phyloP scores from a whole-genome alignment of 2,888 invertebrate genomes.

The Argyresthia goedartella region DNA sequence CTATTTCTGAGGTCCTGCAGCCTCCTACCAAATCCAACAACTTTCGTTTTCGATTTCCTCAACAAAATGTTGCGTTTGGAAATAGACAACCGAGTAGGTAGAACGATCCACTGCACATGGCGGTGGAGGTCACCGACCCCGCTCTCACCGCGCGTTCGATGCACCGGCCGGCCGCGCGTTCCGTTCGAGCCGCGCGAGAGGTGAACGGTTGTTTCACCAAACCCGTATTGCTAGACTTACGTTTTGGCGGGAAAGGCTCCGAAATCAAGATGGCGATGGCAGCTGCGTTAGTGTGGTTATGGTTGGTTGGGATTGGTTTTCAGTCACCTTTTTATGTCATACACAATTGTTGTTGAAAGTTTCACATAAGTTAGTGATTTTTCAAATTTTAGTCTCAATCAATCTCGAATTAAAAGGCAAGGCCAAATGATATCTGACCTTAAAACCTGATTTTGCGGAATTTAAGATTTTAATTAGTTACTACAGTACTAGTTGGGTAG shows the following conservation, averaged over 20 bases:
- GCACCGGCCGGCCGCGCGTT: constrained; percentile 40
- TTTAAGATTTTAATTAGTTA: too few species aligned
- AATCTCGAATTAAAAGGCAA: background rate
- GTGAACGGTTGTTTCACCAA: constrained; percentile 2
- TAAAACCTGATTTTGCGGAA: too few species aligned
- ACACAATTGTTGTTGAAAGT: too few species aligned
- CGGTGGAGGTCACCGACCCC: constrained; percentile 51
- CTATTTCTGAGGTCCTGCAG: too few species aligned
- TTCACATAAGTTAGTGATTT: background rate
- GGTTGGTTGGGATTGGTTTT: too few species aligned
- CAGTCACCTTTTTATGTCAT: too few species aligned
- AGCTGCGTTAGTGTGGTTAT: background rate
- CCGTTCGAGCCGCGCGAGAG: constrained; percentile 6
- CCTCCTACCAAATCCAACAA: background rate
- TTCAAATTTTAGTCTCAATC: background rate
- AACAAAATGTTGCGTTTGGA: background rate
- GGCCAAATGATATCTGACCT: too few species aligned
- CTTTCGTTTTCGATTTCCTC: background rate
- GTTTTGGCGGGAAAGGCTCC: background rate
- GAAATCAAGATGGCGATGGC: background rate
- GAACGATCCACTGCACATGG: constrained; percentile 33
- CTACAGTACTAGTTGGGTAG: too few species aligned
- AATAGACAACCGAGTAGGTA: constrained; percentile 5
- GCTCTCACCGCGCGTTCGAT: constrained; percentile 64
- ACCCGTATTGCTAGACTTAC: background rate